Base-by-base conservation (phyloP, 2,888 invertebrate genomes). In the Hirtodrosophila duncani region DNA sequence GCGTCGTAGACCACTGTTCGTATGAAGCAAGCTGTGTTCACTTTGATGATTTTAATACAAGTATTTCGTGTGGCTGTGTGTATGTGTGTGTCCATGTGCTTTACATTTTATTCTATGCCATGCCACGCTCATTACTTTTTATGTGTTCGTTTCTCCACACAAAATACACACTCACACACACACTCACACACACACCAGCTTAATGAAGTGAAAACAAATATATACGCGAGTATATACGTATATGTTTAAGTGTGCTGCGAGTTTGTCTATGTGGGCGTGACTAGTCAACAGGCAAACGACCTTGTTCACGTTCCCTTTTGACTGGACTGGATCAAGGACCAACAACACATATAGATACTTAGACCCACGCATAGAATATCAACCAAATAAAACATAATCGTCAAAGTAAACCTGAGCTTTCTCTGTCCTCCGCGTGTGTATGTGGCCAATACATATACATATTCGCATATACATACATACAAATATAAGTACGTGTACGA, bases 151-250 rank as follows among this genome's bases (percentile, higher is more conserved):
- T n/a, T n/a, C 52, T 20, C 49, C 44, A 29, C 34, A 45, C 66
- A 43, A 39, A 39, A 45, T 24, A 30, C 36, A 37, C 50, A 53
- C 44, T 29, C 27, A 55, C 18, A 31, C 20, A 33, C 29, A 46
- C 3, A 38, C 24, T 7, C 41, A 41, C 34, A 41, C 68, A 57
- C 50, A 67, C 34, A 59, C 44, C 53, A 67, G 51, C 78, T 80
- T 77, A 71, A 80, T 71, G 80, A 71, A 71, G 80, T 71, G 81
- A 80, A 78, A 65, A 64, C 70, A 80, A 65, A 67, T 70, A 67
- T 66, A 63, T 50, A 72, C 23, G 42, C 48, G 48, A 39, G 44
- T 51, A 34, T 36, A 39, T 48, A 16, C 13, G 13, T 16, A 26
- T 36, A 9, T 50, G 42, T 31, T 14, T 16, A 21, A 21, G 26